Evolutionary conservation across 2,888 invertebrate species (phyloP), one percentile per base, ranked within the genome.

Genomic region (Polydrusus pterygomalis): DNA sequence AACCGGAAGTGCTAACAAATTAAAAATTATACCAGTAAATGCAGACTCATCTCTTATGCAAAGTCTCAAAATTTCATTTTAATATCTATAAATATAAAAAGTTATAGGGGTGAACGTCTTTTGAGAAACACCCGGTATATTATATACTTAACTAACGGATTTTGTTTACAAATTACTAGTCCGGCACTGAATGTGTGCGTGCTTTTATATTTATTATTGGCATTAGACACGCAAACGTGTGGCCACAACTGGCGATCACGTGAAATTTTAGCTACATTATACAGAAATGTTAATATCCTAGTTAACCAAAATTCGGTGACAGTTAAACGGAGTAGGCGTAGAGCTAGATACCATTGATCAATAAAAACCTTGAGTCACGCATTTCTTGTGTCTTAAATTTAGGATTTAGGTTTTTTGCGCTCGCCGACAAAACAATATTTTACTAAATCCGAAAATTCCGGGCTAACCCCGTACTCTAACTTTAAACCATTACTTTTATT

Each of bases 261-360:
- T 56, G 34, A 56, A 56, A 56, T 56, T 56, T 34, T 30, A 56
- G 56, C 34, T 34, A 34, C 34, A 56, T 34, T 56, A 56, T 56
- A 56, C 56, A 56, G 11, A 56, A 56, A 56, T 56, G 56, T 56
- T 56, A 56, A 56, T 56, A 56, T 56, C 34, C 34, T 56, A 34
- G 56, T 56, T 56, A 56, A 56, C 56, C 34, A 34, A 56, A 56
- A 56, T 56, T 34, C 56, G 34, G 56, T 30, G 56, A 56, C 56
- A 56, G 34, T n/a, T 56, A 34, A 56, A 56, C 34, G n/a, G 34
- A 56, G 56, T 56, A 15, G 56, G 56, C 56, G 56, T 56, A 56
- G 3, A 56, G 34, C 56, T 56, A 15, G 30, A 34, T 56, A 56
- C 20, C 9, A 15, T 34, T 15, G 34, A 56, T 56, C 56, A 34